phyloP scores from a whole-genome alignment of 2,888 invertebrate species.

The Nemotelus nigrinus region DNA sequence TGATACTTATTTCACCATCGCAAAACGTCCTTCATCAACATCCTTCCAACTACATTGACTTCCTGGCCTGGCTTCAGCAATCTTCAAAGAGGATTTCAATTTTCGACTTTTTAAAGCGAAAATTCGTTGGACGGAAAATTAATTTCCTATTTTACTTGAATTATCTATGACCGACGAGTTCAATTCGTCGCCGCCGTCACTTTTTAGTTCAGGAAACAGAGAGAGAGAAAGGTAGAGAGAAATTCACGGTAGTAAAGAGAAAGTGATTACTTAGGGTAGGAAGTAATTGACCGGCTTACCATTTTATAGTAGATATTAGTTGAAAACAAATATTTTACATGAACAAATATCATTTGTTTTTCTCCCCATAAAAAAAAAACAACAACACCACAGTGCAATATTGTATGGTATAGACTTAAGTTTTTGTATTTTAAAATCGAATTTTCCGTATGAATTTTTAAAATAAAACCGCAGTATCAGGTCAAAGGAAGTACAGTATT shows the following conservation, averaged over 20 bases:
- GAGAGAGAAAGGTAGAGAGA: background rate
- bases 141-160: constrained; percentile 52
- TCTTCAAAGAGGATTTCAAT: constrained; percentile 48
- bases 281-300: too few relatives aligned
- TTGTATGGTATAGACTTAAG: too few relatives aligned
- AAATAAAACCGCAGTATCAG: background rate
- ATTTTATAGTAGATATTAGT: too few relatives aligned
- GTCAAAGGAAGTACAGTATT: constrained; percentile 24
- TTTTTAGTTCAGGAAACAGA: background rate
- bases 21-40: too few relatives aligned
- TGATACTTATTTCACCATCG: too few relatives aligned
- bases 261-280: background rate
- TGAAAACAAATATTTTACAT: too few relatives aligned
- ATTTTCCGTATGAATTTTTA: constrained; percentile 32
- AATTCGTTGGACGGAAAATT: constrained; percentile 49
- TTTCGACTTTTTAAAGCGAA: constrained; percentile 46
- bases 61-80: background rate
- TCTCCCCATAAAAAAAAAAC: too few relatives aligned
- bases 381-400: too few relatives aligned
- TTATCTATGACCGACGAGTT: constrained; percentile 50
- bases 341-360: background rate
- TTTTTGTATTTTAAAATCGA: constrained; percentile 31
- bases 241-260: background rate
- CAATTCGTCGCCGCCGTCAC: constrained; percentile 40
- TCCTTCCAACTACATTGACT: too few relatives aligned